These are phyloP conservation scores for Carcharodon carcharias DNA, from an alignment of 2,797 vertebrate species.

Conservation along the genomic window DNA sequence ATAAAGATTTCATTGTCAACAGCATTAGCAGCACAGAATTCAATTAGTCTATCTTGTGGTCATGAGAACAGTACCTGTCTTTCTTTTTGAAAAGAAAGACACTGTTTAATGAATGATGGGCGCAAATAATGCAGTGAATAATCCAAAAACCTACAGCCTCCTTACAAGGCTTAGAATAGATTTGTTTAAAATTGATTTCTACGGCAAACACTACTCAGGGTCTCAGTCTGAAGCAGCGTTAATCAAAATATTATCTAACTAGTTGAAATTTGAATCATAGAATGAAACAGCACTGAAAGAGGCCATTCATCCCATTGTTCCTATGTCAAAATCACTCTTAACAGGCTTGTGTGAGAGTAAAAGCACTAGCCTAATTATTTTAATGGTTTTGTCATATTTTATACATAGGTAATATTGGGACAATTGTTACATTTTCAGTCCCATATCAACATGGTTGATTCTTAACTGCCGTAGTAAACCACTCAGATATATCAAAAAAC, in stretches of 20 bases:
- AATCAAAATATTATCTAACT: neutral
- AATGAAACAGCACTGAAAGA: neutral
- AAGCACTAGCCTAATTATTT: neutral
- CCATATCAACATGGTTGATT: neutral
- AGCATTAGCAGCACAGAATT: slow-evolving; percentile 27
- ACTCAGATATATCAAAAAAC: neutral
- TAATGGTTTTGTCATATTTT: neutral
- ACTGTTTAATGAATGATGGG: slow-evolving; percentile 47
- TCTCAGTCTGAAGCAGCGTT: neutral
- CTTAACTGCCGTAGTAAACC: neutral
- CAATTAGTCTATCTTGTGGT: slow-evolving; percentile 51
- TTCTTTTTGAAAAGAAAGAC: slow-evolving; percentile 51
- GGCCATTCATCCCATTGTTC: neutral
- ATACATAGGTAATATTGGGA: neutral
- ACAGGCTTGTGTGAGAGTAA: neutral
- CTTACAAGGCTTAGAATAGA: neutral
- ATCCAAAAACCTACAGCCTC: slow-evolving; percentile 11
- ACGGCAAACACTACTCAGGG: neutral
- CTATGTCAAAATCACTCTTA: neutral
- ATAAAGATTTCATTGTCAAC: slow-evolving; percentile 32
- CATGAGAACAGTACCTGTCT: slow-evolving; percentile 50
- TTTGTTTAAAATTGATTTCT: neutral
- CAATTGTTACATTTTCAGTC: neutral
- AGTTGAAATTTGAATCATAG: neutral
- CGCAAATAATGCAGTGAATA: slow-evolving; percentile 26